A percentile compares a stretch with the other conserved stretches of the same genome.
These are phyloP conservation scores for Eciton burchellii DNA, from an alignment of 1,140 invertebrate genomes.

Conservation along the genomic window DNA sequence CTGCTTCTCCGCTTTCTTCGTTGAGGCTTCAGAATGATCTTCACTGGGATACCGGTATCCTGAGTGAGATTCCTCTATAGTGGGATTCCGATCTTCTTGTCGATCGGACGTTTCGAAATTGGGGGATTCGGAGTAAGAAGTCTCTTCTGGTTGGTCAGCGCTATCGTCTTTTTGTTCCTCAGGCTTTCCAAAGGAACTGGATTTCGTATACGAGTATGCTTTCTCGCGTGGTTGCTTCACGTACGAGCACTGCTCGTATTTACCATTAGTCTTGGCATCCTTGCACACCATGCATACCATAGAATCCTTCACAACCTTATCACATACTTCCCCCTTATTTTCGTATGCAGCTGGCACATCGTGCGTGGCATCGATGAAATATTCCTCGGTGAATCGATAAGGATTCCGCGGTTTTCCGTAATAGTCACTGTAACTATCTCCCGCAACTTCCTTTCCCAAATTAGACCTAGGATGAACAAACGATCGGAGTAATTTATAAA, in stretches of 20 bases:
- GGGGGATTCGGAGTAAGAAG: background rate
- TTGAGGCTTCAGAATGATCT: background rate
- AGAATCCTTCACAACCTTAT: constrained; percentile 88
- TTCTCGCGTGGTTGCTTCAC: constrained; percentile 89
- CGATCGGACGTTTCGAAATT: background rate
- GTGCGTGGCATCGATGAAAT: constrained; percentile 72
- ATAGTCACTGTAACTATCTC: no score
- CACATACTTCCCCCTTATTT: constrained; percentile 83
- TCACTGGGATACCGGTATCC: constrained; percentile 33
- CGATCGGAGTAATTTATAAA: background rate
- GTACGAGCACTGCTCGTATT: constrained; percentile 91
- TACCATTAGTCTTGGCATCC: constrained; percentile 89
- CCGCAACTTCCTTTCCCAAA: background rate
- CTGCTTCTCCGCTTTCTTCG: background rate
- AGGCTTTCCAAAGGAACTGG: constrained; percentile 79
- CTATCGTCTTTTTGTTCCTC: constrained; percentile 84
- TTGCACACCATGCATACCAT: constrained; percentile 90
- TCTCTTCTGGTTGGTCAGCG: background rate
- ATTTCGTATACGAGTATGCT: constrained; percentile 88
- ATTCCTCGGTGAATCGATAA: constrained; percentile 79
- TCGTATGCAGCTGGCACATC: constrained; percentile 63
- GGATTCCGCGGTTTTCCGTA: constrained; percentile 2
- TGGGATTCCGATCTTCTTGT: background rate
- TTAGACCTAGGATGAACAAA: constrained; percentile 29
- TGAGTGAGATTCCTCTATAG: background rate